Base-by-base conservation (phyloP, 2,888 invertebrate species). In the Drosophila recens region DNA sequence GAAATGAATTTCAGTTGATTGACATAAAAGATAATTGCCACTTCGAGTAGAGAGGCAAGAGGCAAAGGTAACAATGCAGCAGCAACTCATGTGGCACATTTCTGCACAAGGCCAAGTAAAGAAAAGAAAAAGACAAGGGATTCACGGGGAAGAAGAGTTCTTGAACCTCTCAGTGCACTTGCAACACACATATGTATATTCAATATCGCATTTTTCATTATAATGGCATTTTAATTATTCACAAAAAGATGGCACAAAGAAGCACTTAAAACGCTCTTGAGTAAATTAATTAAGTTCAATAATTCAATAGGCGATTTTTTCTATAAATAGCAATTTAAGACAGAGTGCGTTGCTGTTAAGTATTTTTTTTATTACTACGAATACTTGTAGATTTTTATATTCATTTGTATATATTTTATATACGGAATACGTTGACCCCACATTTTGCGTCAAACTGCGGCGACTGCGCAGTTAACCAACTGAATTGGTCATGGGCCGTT, bases 161-260 rank as follows among this genome's bases (percentile, higher is more conserved):
- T 66, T 64, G 51, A 45, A 42, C 43, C 30, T 38, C 27, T 36
- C 11, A 40, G 17, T 15, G 43, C 42, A 66, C 73, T 69, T 66
- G 71, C 67, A 77, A 42, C 62, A 27, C 23, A 27, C 4, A 27
- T 27, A 23, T n/a, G n/a, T n/a, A n/a, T n/a, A n/a, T n/a, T n/a
- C n/a, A n/a, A n/a, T 59, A 67, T 66, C 43, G 54, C 58, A 62
- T 71, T 68, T 65, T 64, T 77, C 65, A 51, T 49, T 69, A 59
- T 75, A 79, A 79, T 85, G 82, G 82, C 57, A 70, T 82, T 84
- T 85, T 82, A 82, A 87, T 85, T 73, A 79, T 75, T 68, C 80
- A 79, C 61, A 34, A 71, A 69, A 52, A 54, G 42, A 27, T 15
- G 30, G 38, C 46, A 54, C 23, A 23, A 23, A 23, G 46, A 65